Evolutionary conservation across 2,888 invertebrate genomes (phyloP), one percentile per base, ranked within the genome.

Genomic region (Terebella lapidaria): DNA sequence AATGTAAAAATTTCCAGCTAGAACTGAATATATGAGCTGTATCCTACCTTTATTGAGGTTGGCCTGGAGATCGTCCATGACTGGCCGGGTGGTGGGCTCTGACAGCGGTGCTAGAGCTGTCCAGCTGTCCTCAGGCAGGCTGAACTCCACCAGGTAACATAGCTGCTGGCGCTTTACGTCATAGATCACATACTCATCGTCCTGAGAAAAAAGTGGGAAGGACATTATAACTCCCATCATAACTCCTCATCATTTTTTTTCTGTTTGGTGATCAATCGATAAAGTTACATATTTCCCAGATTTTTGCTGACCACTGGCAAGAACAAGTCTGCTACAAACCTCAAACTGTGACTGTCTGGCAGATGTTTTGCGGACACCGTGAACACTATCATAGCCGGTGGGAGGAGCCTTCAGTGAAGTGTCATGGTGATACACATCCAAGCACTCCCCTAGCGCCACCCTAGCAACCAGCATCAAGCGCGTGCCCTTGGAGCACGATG

Each of bases 181-280:
- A 67, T 79, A 80, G 18, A 80, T 65, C 5, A 73, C 79, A 71
- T 70, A 80, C 67, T 80, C 78, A 67, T 78, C 74, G 61, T 75
- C 71, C 78, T 79, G 65, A 3, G 66, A 59, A 29, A 60, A 26
- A 45, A 56, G 25, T 29, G 54, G n/a, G 60, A 28, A 15, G 27
- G n/a, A n/a, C n/a, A n/a, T n/a, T n/a, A n/a, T n/a, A n/a, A n/a
- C n/a, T n/a, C n/a, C n/a, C n/a, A n/a, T n/a, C n/a, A n/a, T n/a
- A n/a, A n/a, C n/a, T n/a, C n/a, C n/a, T n/a, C n/a, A n/a, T n/a
- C n/a, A n/a, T n/a, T n/a, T n/a, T n/a, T n/a, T n/a, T n/a, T n/a
- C n/a, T n/a, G n/a, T n/a, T n/a, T n/a, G n/a, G n/a, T n/a, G n/a
- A n/a, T n/a, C n/a, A n/a, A n/a, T n/a, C n/a, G n/a, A n/a, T n/a